These are phyloP conservation scores for Atherinomorus stipes DNA, from an alignment of 2,113 vertebrate genomes.

Conservation along the genomic window DNA sequence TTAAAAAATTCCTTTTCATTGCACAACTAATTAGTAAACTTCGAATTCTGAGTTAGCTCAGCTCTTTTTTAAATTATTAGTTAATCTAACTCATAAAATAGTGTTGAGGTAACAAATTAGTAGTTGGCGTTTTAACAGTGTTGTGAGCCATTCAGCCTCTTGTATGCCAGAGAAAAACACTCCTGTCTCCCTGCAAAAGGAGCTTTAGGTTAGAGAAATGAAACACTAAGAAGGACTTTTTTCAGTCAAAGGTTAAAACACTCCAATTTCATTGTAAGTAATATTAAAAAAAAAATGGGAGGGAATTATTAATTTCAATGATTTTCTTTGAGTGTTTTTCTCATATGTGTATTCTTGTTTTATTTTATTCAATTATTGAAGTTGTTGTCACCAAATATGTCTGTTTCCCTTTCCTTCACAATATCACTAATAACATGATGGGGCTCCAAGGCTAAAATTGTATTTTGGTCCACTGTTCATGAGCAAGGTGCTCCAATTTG, in stretches of 20 bases:
- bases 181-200: slow-evolving; percentile 16
- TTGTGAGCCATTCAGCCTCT: slow-evolving; percentile 43
- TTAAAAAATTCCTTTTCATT: too few species aligned
- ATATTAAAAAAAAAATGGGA: slow-evolving; percentile 14
- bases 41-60: too few species aligned
- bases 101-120: too few species aligned
- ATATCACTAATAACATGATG: too few species aligned
- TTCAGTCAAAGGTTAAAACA: slow-evolving; percentile 31
- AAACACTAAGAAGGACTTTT: slow-evolving; percentile 21
- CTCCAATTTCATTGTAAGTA: slow-evolving; percentile 44
- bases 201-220: slow-evolving; percentile 22
- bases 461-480: too few species aligned
- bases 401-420: neutral
- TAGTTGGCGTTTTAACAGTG: too few species aligned
- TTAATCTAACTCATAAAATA: too few species aligned
- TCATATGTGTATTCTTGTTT: neutral
- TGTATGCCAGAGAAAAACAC: slow-evolving; percentile 51
- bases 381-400: neutral
- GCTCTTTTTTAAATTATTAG: too few species aligned
- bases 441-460: too few species aligned
- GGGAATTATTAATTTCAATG: slow-evolving; percentile 26
- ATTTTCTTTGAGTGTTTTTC: slow-evolving; percentile 10
- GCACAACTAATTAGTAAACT: too few species aligned
- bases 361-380: too few species aligned
- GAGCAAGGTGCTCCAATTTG: too few species aligned